Percentiles rank a stretch among this genome's conserved stretches.
Evolutionary conservation across 2,797 vertebrate species (phyloP).

Genomic region (Garrulus glandarius): DNA sequence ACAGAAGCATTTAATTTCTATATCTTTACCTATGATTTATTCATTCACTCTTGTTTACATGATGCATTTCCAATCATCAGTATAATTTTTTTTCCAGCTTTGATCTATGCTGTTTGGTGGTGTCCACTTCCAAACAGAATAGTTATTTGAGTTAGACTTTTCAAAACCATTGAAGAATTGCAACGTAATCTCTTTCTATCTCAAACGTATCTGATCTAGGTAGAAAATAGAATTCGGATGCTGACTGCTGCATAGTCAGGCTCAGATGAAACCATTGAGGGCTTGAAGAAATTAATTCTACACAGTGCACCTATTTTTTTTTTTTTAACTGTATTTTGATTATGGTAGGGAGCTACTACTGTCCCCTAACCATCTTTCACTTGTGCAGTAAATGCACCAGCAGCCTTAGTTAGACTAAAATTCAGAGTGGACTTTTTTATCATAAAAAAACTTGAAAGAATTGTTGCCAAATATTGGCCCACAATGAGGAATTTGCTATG

Average conservation of each 20-base stretch:
- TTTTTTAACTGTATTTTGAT: background rate
- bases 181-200: background rate
- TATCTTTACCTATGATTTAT: background rate
- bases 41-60: background rate
- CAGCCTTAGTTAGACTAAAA: background rate
- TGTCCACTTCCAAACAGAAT: background rate
- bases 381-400: background rate
- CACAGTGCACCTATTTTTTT: background rate
- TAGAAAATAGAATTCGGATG: background rate
- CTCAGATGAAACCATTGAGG: background rate
- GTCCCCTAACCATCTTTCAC: background rate
- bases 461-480: background rate
- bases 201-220: background rate
- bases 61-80: background rate
- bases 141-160: background rate
- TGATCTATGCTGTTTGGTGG: background rate
- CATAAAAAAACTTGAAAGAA: background rate
- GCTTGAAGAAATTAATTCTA: background rate
- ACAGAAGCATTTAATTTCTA: background rate
- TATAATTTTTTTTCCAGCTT: background rate
- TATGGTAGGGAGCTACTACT: background rate
- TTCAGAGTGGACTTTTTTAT: background rate
- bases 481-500: background rate
- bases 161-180: background rate
- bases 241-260: background rate